Percentiles rank a stretch among this genome's conserved stretches.
These are phyloP conservation scores for Conchocele bisecta DNA, from an alignment of 2,888 invertebrate species.

Conservation along the genomic window DNA sequence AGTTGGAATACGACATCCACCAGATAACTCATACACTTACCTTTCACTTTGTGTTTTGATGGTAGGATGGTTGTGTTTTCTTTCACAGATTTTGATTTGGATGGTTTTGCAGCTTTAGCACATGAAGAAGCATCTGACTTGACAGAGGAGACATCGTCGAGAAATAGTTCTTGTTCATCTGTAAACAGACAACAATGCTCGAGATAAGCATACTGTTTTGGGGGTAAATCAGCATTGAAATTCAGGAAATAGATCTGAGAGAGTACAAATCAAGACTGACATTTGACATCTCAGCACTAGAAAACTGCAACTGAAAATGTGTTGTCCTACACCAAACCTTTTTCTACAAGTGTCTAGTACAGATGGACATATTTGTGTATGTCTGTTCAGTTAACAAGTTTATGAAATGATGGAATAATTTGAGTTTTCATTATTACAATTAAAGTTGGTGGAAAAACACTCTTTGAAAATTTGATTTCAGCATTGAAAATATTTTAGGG, in stretches of 20 bases:
- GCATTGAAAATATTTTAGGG: too few relatives aligned
- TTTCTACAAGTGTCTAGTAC: too few relatives aligned
- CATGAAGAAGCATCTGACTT: slow-evolving; percentile 15
- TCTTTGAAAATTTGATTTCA: too few relatives aligned
- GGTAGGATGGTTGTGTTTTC: neutral
- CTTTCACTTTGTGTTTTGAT: slow-evolving; percentile 31
- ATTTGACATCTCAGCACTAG: neutral
- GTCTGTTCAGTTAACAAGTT: too few relatives aligned
- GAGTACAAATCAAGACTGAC: neutral
- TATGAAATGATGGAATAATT: too few relatives aligned
- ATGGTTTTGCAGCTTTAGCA: slow-evolving; percentile 7
- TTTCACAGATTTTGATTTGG: neutral
- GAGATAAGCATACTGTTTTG: neutral
- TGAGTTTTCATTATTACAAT: too few relatives aligned
- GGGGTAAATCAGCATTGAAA: neutral
- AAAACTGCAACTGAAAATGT: neutral
- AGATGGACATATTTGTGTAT: too few relatives aligned
- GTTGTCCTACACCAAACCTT: neutral
- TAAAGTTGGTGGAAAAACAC: too few relatives aligned
- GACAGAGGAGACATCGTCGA: slow-evolving; percentile 28
- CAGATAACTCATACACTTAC: too few relatives aligned
- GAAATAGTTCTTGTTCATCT: slow-evolving; percentile 49
- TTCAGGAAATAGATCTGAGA: too few relatives aligned
- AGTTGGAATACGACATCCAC: too few relatives aligned
- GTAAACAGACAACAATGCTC: slow-evolving; percentile 1